Conservation (phyloP, 2,888 invertebrate genomes). For the Erebia ligea region DNA sequence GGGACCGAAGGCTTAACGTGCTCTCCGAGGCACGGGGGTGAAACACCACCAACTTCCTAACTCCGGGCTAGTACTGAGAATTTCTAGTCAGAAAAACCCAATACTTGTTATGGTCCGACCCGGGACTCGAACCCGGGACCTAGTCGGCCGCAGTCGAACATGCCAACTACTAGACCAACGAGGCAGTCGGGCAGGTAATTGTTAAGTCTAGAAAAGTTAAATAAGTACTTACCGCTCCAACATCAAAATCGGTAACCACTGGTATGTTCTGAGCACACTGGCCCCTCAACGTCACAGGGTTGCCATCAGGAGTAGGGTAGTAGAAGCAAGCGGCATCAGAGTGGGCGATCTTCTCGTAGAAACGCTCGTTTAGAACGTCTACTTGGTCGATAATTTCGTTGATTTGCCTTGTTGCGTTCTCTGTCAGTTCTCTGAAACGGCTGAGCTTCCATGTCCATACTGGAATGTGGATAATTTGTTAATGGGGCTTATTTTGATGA, state of each 20-base stretch:
- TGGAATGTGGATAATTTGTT: neutral
- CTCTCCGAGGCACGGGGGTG: too few species aligned
- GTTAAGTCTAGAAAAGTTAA: neutral
- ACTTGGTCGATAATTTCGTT: neutral
- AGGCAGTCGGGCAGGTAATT: too few species aligned
- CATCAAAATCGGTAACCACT: conserved; percentile 7
- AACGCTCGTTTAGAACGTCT: conserved; percentile 9
- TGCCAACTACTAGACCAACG: too few species aligned
- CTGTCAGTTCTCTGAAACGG: conserved; percentile 2
- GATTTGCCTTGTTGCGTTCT: neutral
- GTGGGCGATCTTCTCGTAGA: conserved; percentile 8
- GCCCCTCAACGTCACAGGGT: conserved; percentile 17
- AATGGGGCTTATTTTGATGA: too few species aligned
- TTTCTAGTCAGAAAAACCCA: too few species aligned
- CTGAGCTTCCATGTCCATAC: conserved; percentile 18
- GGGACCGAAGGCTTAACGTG: too few species aligned
- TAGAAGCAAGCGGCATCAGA: conserved; percentile 16
- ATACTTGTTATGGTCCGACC: too few species aligned
- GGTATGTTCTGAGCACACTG: conserved; percentile 14
- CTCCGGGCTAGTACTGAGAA: too few species aligned
- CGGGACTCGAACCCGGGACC: too few species aligned
- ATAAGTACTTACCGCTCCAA: conserved; percentile 6
- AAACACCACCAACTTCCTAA: too few species aligned
- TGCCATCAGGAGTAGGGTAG: conserved; percentile 18
- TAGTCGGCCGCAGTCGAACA: too few species aligned